Evolutionary conservation across 2,888 invertebrate species (phyloP), one percentile per base, ranked within the genome.

Genomic region (Melanchra persicariae): DNA sequence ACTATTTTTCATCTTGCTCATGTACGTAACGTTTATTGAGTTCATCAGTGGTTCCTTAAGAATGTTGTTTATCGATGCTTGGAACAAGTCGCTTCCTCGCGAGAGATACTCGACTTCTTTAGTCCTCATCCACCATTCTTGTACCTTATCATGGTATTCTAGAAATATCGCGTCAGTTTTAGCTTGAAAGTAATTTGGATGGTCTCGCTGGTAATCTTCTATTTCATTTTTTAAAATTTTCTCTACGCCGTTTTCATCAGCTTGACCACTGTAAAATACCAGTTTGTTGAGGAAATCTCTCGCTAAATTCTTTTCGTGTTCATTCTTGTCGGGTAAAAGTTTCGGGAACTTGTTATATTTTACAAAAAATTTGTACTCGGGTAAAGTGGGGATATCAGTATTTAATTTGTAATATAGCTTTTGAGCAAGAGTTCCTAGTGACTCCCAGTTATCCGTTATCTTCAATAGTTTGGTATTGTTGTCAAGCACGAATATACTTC

Each of bases 101-200:
- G 81, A 77, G 3, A 77, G 70, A 63, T 76, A 81, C 12, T 12
- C 0, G n/a, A 55, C n/a, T 5, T 51, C 12, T 34, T 54, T 8
- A 10, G 24, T n/a, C 45, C 12, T 3, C 70, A 70, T 77, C 78
- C 80, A 83, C 83, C 83, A 83, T 58, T 80, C 74, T 43, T 79
- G 76, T 57, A 77, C 43, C 19, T 52, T 51, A 8, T 81, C 57
- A 37, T 84, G 83, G 5, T 71, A 70, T 54, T 65, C 67, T 17
- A 79, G 22, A 59, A 62, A 79, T 45, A 84, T 67, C 0, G 72
- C 75, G 3, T 84, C 79, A 0, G 68, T 57, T 58, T 55, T 63
- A 0, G 67, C 51, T 52, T 62, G 22, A 2, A 65, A 57, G 19
- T 52, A 40, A 15, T 45, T 55, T 1, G 24, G 17, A 3, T 22